These are phyloP conservation scores for Lottia gigantea DNA, from an alignment of 2,888 invertebrate species.

Conservation along the genomic window DNA sequence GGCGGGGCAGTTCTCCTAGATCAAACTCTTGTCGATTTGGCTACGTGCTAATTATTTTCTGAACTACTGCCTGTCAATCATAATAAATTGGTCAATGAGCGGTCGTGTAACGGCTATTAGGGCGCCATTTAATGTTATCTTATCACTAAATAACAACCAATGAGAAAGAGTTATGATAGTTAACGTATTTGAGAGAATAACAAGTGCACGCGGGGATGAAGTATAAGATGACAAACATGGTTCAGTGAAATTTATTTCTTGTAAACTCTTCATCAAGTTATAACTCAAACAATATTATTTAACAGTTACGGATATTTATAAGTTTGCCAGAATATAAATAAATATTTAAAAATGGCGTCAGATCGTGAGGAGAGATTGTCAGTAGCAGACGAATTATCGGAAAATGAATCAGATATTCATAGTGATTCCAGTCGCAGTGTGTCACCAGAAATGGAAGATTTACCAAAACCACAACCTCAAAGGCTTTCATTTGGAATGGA, in stretches of 20 bases:
- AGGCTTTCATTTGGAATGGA: slow-evolving; percentile 20
- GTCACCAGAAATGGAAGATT: background rate
- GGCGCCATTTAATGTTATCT: slow-evolving; percentile 2
- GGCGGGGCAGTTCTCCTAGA: background rate
- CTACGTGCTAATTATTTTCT: slow-evolving; percentile 1
- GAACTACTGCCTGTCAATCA: slow-evolving; percentile 8
- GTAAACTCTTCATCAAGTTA: background rate
- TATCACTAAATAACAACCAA: slow-evolving; percentile 3
- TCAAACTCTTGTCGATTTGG: slow-evolving; percentile 6
- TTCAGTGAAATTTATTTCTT: slow-evolving; percentile 2
- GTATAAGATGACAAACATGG: slow-evolving; percentile 6
- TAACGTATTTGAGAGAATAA: background rate
- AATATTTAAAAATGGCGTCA: background rate
- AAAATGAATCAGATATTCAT: slow-evolving; percentile 7
- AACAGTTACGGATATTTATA: too few relatives aligned
- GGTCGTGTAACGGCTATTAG: background rate
- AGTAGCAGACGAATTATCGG: slow-evolving; percentile 1
- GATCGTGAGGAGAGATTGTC: background rate
- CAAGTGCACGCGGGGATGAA: slow-evolving; percentile 4
- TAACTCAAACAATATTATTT: too few relatives aligned
- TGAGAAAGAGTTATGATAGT: slow-evolving; percentile 4
- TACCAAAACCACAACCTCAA: background rate
- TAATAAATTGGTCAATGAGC: slow-evolving; percentile 2
- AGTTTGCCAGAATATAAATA: too few relatives aligned
- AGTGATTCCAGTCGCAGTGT: slow-evolving; percentile 4